Evolutionary conservation across 2,113 vertebrate genomes (phyloP).

Genomic region (Parus major): DNA sequence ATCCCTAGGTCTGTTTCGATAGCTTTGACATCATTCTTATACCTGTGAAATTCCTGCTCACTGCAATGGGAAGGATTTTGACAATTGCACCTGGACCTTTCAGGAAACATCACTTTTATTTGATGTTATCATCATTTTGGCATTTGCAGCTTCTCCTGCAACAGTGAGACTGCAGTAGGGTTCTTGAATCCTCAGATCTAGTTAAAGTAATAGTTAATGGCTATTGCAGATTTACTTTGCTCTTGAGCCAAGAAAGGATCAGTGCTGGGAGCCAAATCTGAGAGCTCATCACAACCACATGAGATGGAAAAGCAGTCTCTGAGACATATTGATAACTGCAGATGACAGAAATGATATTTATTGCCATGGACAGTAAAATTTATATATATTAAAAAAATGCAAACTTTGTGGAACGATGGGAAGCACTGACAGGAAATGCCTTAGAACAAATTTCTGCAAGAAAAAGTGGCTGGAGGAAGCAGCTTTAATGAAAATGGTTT

Average conservation of each 20-base stretch:
- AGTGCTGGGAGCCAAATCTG: slow-evolving; percentile 68
- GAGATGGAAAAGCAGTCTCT: slow-evolving; percentile 57
- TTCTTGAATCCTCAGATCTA: background rate
- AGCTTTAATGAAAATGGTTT: slow-evolving; percentile 40
- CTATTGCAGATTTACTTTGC: slow-evolving; percentile 50
- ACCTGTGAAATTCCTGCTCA: background rate
- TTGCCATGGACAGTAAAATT: slow-evolving; percentile 64
- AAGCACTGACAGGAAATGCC: slow-evolving; percentile 53
- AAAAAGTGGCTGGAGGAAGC: background rate
- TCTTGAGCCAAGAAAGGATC: slow-evolving; percentile 53
- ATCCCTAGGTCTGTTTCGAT: background rate
- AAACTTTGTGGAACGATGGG: slow-evolving; percentile 51
- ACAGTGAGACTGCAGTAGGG: background rate
- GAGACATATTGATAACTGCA: slow-evolving; percentile 46
- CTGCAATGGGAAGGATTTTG: background rate
- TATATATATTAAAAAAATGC: slow-evolving; percentile 54
- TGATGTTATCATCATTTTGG: rapidly evolving
- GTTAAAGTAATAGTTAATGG: slow-evolving; percentile 61
- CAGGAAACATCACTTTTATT: background rate
- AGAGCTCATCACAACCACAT: slow-evolving; percentile 47
- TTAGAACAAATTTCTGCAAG: slow-evolving; percentile 45
- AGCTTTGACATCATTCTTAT: background rate
- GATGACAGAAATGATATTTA: slow-evolving; percentile 70
- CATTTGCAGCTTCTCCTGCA: slow-evolving; percentile 3
- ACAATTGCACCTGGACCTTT: background rate